Evolutionary conservation across 2,113 vertebrate species (phyloP).

Genomic region (Ginglymostoma cirratum): DNA sequence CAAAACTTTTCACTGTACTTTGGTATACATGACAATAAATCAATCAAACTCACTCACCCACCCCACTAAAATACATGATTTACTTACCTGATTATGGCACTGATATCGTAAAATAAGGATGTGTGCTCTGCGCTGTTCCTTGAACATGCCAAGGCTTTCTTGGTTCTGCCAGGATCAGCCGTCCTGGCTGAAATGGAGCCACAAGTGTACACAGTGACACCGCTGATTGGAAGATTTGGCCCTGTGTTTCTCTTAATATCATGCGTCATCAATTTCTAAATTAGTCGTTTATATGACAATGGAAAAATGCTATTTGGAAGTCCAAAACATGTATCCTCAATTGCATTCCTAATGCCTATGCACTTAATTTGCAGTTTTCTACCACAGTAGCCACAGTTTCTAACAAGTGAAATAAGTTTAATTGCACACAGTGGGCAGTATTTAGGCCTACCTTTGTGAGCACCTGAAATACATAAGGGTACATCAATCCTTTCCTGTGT

Average conservation of each 20-base stretch:
- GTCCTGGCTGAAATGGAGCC: background rate
- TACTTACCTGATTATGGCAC: background rate
- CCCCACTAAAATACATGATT: background rate
- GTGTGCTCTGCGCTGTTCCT: background rate
- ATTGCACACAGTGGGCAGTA: background rate
- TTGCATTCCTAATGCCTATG: background rate
- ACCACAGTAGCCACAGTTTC: background rate
- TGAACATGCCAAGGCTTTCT: background rate
- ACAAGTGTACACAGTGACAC: background rate
- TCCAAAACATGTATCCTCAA: background rate
- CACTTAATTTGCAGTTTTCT: background rate
- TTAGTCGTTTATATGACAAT: background rate
- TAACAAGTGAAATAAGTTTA: background rate
- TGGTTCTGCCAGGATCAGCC: background rate
- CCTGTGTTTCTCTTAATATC: background rate
- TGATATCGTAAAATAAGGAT: background rate
- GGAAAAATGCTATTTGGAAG: background rate
- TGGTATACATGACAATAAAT: no score
- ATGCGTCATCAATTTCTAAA: background rate
- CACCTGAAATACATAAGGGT: conserved; percentile 89
- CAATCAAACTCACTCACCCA: background rate
- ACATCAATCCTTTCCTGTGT: conserved; percentile 92
- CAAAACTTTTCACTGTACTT: no score
- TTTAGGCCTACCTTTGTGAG: conserved; percentile 75
- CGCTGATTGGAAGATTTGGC: background rate